phyloP scores from a whole-genome alignment of 2,113 vertebrate species.

The Nothocercus julius region DNA sequence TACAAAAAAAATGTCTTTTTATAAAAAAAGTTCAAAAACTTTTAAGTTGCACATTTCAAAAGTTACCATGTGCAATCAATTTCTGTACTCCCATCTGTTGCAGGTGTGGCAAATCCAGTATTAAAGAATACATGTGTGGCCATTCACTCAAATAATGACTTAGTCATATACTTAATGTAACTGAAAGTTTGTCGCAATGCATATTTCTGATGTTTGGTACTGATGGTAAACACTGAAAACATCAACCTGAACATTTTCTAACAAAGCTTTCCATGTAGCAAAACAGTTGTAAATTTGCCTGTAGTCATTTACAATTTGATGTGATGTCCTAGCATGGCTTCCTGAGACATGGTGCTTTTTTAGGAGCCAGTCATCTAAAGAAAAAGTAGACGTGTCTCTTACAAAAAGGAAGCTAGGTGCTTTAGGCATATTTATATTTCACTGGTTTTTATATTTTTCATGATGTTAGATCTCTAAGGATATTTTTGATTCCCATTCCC shows the following conservation, averaged over 20 bases:
- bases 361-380: constrained; percentile 4
- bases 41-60: too few relatives aligned
- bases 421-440: neutral
- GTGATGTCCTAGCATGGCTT: constrained; percentile 17
- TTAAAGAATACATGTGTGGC: constrained; percentile 33
- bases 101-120: constrained; percentile 35
- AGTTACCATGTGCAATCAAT: neutral
- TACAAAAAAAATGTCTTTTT: neutral
- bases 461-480: neutral
- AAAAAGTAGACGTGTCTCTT: neutral
- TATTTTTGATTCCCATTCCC: neutral
- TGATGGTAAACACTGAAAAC: constrained; percentile 14
- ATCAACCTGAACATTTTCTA: constrained; percentile 37
- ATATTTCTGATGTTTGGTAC: neutral
- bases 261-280: constrained; percentile 19
- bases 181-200: neutral
- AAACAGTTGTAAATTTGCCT: constrained; percentile 36
- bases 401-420: neutral
- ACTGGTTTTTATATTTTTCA: neutral
- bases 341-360: neutral
- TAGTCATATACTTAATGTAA: neutral
- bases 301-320: constrained; percentile 33
- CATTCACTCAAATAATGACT: constrained; percentile 20
- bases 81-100: constrained; percentile 29
- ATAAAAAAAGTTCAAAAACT: too few relatives aligned